phyloP scores from a whole-genome alignment of 2,888 invertebrate genomes.

The Venusia cambrica region DNA sequence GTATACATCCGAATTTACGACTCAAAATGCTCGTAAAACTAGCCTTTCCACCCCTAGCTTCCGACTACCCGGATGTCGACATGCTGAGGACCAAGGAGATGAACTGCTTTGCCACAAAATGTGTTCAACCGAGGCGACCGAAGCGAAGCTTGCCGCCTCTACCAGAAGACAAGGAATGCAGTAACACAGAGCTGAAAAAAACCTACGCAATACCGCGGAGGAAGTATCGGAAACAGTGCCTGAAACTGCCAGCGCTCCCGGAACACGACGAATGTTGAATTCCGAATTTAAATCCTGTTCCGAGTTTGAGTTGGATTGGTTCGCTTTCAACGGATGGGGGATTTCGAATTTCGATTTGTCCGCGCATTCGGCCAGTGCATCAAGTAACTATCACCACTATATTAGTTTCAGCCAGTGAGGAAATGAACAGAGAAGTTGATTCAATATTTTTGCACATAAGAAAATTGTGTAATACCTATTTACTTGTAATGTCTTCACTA shows the following conservation, averaged over 20 bases:
- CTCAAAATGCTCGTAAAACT: constrained; percentile 58
- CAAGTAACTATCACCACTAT: no score
- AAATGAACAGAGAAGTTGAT: no score
- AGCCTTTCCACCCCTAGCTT: constrained; percentile 46
- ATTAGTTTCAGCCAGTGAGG: no score
- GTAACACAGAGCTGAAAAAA: constrained; percentile 55
- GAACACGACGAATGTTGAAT: constrained; percentile 67
- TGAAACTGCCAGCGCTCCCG: constrained; percentile 57
- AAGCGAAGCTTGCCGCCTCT: constrained; percentile 61
- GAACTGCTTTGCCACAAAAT: constrained; percentile 60
- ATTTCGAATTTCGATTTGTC: constrained; percentile 7
- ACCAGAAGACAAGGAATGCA: constrained; percentile 70
- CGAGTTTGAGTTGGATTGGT: constrained; percentile 16
- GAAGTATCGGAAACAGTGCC: constrained; percentile 55
- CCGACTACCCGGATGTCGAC: constrained; percentile 58
- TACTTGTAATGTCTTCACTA: no score
- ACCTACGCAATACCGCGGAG: constrained; percentile 49
- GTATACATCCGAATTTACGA: constrained; percentile 11
- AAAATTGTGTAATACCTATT: no score
- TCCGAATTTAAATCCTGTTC: constrained; percentile 5
- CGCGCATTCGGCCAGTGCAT: constrained; percentile 8
- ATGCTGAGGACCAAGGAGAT: constrained; percentile 61
- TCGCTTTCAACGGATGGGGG: constrained; percentile 13
- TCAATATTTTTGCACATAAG: no score
- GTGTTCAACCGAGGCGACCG: constrained; percentile 58